Percentiles rank a stretch among this genome's conserved stretches.
These are phyloP conservation scores for Temnopleurus reevesii DNA, from an alignment of 53 echinoderm and acorn worm species.

Conservation along the genomic window DNA sequence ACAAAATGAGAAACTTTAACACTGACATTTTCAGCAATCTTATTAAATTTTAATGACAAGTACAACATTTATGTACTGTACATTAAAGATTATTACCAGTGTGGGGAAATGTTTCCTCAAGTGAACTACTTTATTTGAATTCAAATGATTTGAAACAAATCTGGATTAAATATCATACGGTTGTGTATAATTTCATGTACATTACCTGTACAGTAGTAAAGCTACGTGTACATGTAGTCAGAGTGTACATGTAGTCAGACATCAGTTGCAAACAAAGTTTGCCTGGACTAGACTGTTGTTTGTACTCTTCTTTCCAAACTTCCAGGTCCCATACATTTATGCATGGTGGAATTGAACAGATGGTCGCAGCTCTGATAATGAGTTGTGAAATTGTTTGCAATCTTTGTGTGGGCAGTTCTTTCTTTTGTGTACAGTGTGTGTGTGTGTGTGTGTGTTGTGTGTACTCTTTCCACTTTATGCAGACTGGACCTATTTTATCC, in stretches of 20 bases:
- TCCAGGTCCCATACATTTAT: constrained; percentile 2
- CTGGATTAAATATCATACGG: no score
- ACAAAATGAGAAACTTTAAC: no score
- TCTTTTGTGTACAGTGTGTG: constrained; percentile 6
- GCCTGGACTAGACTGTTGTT: background rate
- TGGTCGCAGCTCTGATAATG: constrained; percentile 28
- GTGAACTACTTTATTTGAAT: no score
- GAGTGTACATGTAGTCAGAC: no score
- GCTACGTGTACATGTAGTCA: background rate
- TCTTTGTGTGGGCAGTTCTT: constrained; percentile 43
- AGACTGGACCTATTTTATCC: background rate
- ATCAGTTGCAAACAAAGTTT: constrained; percentile 30
- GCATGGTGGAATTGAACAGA: constrained; percentile 27
- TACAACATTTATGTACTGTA: no score
- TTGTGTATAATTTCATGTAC: background rate
- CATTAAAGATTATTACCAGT: no score
- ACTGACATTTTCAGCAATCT: no score
- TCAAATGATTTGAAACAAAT: no score
- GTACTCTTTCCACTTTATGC: background rate
- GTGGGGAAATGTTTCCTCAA: no score
- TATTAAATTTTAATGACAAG: no score
- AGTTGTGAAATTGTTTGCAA: constrained; percentile 61
- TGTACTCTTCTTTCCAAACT: constrained; percentile 34
- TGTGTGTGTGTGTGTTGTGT: background rate
- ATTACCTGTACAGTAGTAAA: background rate